Conservation (phyloP, 2,797 vertebrate genomes). For the Anguilla megastoma region DNA sequence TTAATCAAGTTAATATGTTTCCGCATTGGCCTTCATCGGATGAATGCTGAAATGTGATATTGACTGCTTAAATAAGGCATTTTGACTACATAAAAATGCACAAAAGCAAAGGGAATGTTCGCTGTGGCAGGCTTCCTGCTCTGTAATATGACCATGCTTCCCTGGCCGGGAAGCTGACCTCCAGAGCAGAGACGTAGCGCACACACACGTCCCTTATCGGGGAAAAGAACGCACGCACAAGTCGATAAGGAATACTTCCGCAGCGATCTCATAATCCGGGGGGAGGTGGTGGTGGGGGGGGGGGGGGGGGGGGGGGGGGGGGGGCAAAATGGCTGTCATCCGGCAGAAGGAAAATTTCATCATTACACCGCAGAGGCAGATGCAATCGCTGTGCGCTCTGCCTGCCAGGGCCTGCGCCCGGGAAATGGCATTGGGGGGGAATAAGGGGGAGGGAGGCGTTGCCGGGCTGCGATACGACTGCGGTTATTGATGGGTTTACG, state of each 20-base stretch:
- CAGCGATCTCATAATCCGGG: slow-evolving; percentile 72
- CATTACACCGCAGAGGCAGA: slow-evolving; percentile 60
- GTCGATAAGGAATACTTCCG: slow-evolving; percentile 72
- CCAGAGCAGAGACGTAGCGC: slow-evolving; percentile 57
- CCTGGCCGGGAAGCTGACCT: slow-evolving; percentile 44
- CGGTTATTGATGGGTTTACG: slow-evolving; percentile 62
- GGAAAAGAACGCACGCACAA: slow-evolving; percentile 57
- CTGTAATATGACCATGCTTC: slow-evolving; percentile 36
- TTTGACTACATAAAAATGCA: neutral
- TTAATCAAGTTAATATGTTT: too few species aligned
- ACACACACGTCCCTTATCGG: slow-evolving; percentile 67
- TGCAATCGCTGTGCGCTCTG: slow-evolving; percentile 53
- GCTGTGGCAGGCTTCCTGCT: neutral
- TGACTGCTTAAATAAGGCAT: too few species aligned
- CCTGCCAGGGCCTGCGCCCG: slow-evolving; percentile 46
- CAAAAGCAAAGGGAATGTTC: neutral
- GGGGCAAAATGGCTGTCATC: slow-evolving; percentile 60
- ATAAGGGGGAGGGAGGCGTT: slow-evolving; percentile 32
- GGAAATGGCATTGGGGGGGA: slow-evolving; percentile 46
- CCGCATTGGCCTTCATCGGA: too few species aligned
- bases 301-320: slow-evolving; percentile 23
- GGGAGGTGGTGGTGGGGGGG: slow-evolving; percentile 33
- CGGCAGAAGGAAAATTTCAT: slow-evolving; percentile 62
- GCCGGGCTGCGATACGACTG: slow-evolving; percentile 11
- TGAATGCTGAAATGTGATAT: too few species aligned